A percentile compares a stretch with the other conserved stretches of the same genome.
phyloP scores from a whole-genome alignment of 2,888 invertebrate species.

The Latheticus oryzae region DNA sequence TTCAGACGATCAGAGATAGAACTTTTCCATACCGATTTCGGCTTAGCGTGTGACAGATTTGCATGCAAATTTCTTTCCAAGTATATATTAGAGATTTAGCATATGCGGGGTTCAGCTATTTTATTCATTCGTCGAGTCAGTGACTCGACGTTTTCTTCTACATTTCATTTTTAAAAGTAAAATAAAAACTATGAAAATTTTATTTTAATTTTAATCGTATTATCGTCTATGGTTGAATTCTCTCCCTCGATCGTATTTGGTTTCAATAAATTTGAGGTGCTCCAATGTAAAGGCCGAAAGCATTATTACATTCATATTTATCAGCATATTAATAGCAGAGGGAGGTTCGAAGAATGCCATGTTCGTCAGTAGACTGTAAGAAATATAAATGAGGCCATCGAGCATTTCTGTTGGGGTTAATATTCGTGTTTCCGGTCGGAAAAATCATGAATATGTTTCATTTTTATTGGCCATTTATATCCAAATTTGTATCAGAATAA shows the following conservation, averaged over 20 bases:
- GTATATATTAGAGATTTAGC: conserved; percentile 63
- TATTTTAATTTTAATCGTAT: no score
- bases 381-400: conserved; percentile 54
- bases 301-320: conserved; percentile 32
- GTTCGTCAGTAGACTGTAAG: conserved; percentile 57
- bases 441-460: conserved; percentile 68
- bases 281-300: conserved; percentile 27
- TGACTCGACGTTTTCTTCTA: conserved; percentile 41
- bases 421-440: conserved; percentile 63
- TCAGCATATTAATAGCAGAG: conserved; percentile 36
- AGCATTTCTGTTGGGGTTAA: conserved; percentile 59
- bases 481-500: conserved; percentile 61
- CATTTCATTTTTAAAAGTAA: no score
- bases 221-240: no score
- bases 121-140: conserved; percentile 52
- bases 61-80: conserved; percentile 65
- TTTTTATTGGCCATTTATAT: conserved; percentile 67
- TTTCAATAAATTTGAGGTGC: no score
- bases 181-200: no score
- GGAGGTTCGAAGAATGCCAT: conserved; percentile 32
- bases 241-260: no score
- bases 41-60: conserved; percentile 64
- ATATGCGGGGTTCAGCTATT: conserved; percentile 53
- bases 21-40: conserved; percentile 63
- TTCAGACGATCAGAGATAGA: conserved; percentile 64